These are phyloP conservation scores for Lasioglossum albipes DNA, from an alignment of 1,140 invertebrate species.

Conservation along the genomic window DNA sequence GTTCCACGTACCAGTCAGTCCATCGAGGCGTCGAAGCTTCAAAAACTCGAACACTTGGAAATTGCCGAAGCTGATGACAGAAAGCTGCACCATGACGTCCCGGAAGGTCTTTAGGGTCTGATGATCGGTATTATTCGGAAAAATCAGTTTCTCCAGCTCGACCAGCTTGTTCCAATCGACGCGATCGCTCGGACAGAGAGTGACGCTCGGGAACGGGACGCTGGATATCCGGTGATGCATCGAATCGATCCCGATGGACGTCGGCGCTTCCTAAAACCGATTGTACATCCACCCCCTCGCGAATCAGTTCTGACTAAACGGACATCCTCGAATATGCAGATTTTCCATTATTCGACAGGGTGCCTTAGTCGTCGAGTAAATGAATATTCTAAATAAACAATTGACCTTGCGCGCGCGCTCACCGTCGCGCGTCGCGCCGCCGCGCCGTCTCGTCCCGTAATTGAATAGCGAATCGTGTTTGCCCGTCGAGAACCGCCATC, in stretches of 20 bases:
- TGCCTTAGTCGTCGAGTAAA: neutral
- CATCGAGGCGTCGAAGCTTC: constrained; percentile 13
- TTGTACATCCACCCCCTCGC: no score
- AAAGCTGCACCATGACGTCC: constrained; percentile 27
- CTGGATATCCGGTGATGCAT: constrained; percentile 39
- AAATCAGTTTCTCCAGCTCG: constrained; percentile 33
- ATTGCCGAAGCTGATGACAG: constrained; percentile 47
- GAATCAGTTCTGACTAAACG: neutral
- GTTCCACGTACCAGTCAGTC: constrained; percentile 19
- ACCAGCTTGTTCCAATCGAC: constrained; percentile 20
- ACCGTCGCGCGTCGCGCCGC: no score
- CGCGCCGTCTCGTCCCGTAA: neutral
- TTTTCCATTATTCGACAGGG: constrained; percentile 12
- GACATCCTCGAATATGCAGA: constrained; percentile 25
- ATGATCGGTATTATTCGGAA: constrained; percentile 27
- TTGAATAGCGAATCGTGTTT: constrained; percentile 34
- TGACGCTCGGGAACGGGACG: constrained; percentile 35
- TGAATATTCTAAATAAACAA: constrained; percentile 41
- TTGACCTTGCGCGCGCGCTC: neutral
- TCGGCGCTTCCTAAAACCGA: constrained; percentile 35
- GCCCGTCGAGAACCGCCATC: neutral
- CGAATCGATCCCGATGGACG: constrained; percentile 37
- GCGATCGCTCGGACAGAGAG: constrained; percentile 38
- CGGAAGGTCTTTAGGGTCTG: constrained; percentile 37
- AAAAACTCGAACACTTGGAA: constrained; percentile 37